A percentile compares a stretch with the other conserved stretches of the same genome.
Conservation (phyloP, 2,113 vertebrate genomes). For the Chrysochloris asiatica region DNA sequence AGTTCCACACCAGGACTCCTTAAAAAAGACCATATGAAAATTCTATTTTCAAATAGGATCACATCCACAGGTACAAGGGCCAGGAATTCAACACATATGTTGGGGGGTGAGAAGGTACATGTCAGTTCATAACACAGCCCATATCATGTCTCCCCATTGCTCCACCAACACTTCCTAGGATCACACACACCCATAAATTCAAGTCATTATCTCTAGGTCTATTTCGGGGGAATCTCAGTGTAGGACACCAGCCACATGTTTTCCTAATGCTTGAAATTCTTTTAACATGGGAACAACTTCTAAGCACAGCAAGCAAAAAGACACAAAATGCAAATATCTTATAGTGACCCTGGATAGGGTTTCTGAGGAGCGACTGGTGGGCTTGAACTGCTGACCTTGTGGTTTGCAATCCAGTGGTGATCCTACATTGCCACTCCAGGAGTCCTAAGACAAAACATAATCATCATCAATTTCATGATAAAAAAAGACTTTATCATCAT, state of each 20-base stretch:
- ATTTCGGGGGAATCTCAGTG: neutral
- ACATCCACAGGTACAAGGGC: neutral
- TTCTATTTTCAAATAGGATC: neutral
- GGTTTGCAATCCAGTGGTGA: too few relatives aligned
- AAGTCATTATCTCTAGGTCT: neutral
- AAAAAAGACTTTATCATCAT: neutral
- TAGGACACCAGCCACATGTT: neutral
- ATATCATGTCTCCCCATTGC: neutral
- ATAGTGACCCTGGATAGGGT: too few relatives aligned
- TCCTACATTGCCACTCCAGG: too few relatives aligned
- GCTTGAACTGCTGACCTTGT: too few relatives aligned
- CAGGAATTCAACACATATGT: neutral
- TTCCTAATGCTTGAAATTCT: neutral
- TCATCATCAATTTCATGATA: neutral
- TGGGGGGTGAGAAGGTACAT: neutral
- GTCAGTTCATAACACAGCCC: neutral
- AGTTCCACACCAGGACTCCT: neutral
- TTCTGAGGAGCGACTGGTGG: too few relatives aligned
- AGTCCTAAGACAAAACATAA: neutral
- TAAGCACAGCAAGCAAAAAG: neutral
- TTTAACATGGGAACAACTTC: neutral
- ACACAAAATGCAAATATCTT: too few relatives aligned
- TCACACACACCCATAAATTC: neutral
- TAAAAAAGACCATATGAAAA: neutral
- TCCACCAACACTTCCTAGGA: neutral